Base-by-base conservation (phyloP, 2,113 vertebrate genomes). In the Polypterus senegalus region DNA sequence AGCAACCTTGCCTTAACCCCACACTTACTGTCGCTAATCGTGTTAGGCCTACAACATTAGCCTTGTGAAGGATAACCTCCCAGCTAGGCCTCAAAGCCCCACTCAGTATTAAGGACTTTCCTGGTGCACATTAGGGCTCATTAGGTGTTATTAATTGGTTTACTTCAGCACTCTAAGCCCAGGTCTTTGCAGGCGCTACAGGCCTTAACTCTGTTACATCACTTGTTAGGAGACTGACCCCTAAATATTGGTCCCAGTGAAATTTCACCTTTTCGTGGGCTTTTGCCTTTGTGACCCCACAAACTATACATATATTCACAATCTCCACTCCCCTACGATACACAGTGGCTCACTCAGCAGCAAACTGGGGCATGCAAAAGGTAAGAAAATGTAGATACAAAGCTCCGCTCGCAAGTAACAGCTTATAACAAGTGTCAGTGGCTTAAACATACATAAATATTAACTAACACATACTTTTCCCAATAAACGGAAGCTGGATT, bases 231-330 rank as follows among this genome's bases (percentile, higher is more conserved):
- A 81, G 80, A 75, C 76, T 86, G 80, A 78, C 77, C 82, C 77
- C 65, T 60, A 9, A 47, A 65, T 85, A 84, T 79, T 70, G 81
- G 85, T 86, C 83, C 81, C 81, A 77, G 75, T 81, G 81, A 79
- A 79, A 80, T 86, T 87, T 91, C 86, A 89, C 88, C 89, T 89
- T 79, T 71, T 79, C 69, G 67, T 54, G 86, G 87, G 88, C 90
- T 89, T 89, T 86, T 91, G 89, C 86, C 91, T 91, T 90, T 89
- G 83, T 91, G 89, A 93, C 91, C 91, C 87, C 70, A 65, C 69
- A 64, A 63, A 27, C 27, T 27, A 27, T 27, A 27, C 27, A 27
- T 27, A 27, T 27, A 27, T 27, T 27, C 27, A 27, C 27, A 27
- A 27, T 27, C 27, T 27, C 27, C 27, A 27, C 27, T 27, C 27